phyloP scores from a whole-genome alignment of 2,888 invertebrate genomes.

The Calliscelio sp. region DNA sequence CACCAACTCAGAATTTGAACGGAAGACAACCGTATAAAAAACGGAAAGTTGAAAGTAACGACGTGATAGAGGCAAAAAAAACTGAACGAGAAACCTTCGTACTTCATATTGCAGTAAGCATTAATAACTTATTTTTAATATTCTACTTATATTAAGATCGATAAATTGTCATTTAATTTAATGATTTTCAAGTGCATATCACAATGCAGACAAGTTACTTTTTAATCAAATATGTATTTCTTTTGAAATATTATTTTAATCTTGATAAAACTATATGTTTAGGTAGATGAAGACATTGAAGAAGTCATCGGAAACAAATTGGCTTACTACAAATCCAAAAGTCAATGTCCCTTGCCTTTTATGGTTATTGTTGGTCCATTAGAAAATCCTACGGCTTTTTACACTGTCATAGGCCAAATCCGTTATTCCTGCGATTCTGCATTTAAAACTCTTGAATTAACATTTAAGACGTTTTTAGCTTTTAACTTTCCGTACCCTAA shows the following conservation, averaged over 20 bases:
- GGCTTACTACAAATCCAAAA: background rate
- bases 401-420: background rate
- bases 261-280: background rate
- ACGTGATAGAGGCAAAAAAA: background rate
- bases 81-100: background rate
- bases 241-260: too few species aligned
- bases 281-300: conserved; percentile 9
- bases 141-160: too few species aligned
- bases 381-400: conserved; percentile 1
- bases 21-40: background rate
- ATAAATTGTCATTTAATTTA: too few species aligned
- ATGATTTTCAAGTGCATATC: too few species aligned
- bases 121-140: too few species aligned
- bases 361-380: conserved; percentile 16
- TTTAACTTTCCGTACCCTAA: conserved; percentile 1
- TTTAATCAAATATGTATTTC: too few species aligned
- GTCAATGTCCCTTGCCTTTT: conserved; percentile 1
- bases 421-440: background rate
- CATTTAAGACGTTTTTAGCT: background rate
- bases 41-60: too few species aligned
- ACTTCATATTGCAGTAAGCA: background rate
- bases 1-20: background rate
- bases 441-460: background rate
- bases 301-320: background rate
- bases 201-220: too few species aligned